Percentiles rank a stretch among this genome's conserved stretches.
Conservation (phyloP, 2,797 vertebrate species). For the Poeciliopsis infans region DNA sequence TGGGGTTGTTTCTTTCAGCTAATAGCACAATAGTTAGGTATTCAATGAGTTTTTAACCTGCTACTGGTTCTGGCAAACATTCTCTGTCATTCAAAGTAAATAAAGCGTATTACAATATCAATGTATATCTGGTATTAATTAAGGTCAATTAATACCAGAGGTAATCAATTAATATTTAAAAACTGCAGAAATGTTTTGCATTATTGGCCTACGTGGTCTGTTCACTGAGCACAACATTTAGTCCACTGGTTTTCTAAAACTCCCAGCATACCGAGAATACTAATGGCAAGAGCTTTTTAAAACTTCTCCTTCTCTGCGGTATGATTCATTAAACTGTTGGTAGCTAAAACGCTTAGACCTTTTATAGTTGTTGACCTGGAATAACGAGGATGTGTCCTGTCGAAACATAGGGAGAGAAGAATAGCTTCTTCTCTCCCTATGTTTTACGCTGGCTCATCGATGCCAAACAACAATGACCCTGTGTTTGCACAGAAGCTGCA, state of each 20-base stretch:
- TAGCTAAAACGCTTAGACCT: background rate
- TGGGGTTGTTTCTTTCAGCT: background rate
- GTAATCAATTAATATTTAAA: background rate
- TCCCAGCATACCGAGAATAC: no score
- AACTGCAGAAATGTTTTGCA: background rate
- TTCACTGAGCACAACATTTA: background rate
- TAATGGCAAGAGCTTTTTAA: background rate
- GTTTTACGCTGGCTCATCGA: background rate
- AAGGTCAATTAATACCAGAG: background rate
- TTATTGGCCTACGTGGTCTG: background rate
- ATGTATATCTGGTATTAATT: background rate
- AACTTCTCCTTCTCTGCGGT: background rate
- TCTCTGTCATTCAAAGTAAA: background rate
- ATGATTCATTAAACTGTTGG: background rate
- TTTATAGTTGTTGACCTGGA: background rate
- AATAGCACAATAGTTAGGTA: background rate
- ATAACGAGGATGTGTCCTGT: background rate
- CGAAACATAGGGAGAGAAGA: background rate
- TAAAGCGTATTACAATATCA: background rate
- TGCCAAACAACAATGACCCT: background rate
- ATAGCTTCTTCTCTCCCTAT: no score
- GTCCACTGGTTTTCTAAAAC: background rate
- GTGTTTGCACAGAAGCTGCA: background rate
- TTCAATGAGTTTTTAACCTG: background rate
- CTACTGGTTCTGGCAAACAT: background rate